Evolutionary conservation across 2,113 vertebrate genomes (phyloP).

Genomic region (Actinemys pallida): DNA sequence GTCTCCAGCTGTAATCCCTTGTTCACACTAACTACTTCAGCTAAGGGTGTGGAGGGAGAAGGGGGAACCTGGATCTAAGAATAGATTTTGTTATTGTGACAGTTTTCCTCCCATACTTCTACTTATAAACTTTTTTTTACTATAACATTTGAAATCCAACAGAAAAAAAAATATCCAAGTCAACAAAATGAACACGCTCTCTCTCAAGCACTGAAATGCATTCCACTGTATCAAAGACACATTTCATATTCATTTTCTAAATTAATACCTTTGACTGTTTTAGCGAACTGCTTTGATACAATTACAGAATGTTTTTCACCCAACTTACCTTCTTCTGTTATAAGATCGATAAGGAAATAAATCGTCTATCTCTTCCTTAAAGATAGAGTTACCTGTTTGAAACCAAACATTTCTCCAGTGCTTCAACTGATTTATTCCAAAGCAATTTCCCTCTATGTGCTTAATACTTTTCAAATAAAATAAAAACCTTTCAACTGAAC

Average conservation of each 20-base stretch:
- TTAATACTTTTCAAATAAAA: not conserved
- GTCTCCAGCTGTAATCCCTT: too few species aligned
- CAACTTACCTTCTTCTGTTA: slow-evolving; percentile 36
- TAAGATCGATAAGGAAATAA: slow-evolving; percentile 59
- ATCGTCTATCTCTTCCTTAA: slow-evolving; percentile 30
- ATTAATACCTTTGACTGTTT: slow-evolving; percentile 24
- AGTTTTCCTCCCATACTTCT: not conserved
- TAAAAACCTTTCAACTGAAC: not conserved
- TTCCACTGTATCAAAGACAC: not conserved
- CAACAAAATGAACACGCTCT: not conserved
- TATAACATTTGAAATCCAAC: not conserved
- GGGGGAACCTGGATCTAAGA: not conserved
- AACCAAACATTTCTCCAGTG: not conserved
- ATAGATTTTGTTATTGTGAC: not conserved
- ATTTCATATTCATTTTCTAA: slow-evolving; percentile 31
- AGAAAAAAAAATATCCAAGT: not conserved
- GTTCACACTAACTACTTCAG: too few species aligned
- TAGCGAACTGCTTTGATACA: slow-evolving; percentile 53
- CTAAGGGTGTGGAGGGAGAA: too few species aligned
- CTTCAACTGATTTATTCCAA: slow-evolving; percentile 1
- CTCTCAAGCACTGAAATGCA: not conserved
- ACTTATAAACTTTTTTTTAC: not conserved
- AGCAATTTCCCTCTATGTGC: slow-evolving; percentile 8
- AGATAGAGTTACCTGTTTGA: slow-evolving; percentile 30
- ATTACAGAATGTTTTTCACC: slow-evolving; percentile 49